Percentiles rank a stretch among this genome's conserved stretches.
Evolutionary conservation across 2,113 vertebrate species (phyloP).

Genomic region (Oreochromis niloticus): DNA sequence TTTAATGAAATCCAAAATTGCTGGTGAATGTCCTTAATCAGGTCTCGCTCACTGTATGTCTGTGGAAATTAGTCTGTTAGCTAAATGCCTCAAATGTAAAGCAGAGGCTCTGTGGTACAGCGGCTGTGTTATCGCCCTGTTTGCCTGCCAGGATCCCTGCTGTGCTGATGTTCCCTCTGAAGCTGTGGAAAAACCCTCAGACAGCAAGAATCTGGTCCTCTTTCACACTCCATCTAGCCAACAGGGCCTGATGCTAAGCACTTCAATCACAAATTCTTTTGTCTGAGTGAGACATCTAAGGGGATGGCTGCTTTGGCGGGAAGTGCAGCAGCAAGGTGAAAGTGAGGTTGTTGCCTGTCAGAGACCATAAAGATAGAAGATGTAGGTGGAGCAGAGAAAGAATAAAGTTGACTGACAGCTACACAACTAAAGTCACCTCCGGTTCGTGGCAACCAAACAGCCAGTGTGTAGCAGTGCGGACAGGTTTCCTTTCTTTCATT

Average conservation of each 20-base stretch:
- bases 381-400: background rate
- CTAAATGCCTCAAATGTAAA: background rate
- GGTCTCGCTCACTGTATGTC: background rate
- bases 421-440: background rate
- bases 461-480: fast-evolving
- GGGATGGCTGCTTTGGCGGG: background rate
- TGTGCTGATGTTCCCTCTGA: background rate
- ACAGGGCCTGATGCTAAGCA: background rate
- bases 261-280: background rate
- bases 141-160: background rate
- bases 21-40: background rate
- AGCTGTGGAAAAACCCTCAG: background rate
- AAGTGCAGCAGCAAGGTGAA: background rate
- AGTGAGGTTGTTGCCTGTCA: background rate
- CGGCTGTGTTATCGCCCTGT: background rate
- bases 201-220: background rate
- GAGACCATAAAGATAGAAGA: background rate
- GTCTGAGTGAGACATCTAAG: background rate
- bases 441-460: background rate
- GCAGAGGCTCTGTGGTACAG: background rate
- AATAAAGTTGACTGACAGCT: background rate
- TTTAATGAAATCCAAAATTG: background rate
- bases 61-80: background rate
- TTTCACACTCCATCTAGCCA: background rate
- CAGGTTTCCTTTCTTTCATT: background rate